Percentiles rank a stretch among this genome's conserved stretches.
Conservation (phyloP, 64 coral and sea anemone genomes). For the Montipora cactus region DNA sequence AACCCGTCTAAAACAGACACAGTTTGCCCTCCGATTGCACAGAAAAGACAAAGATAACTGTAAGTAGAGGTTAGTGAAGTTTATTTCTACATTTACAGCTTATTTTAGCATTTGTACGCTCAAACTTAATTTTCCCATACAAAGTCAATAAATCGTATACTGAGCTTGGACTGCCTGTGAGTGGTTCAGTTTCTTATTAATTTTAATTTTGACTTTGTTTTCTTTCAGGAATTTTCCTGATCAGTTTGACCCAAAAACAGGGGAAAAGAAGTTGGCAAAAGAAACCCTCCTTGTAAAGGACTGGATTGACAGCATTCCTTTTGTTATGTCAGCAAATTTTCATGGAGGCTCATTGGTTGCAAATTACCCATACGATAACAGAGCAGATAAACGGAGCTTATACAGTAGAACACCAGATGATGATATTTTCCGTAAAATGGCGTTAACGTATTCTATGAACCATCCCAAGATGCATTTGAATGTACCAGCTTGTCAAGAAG, state of each 20-base stretch:
- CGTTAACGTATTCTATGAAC: slow-evolving; percentile 70
- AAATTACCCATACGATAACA: slow-evolving; percentile 91
- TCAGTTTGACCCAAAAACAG: slow-evolving; percentile 42
- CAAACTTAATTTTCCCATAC: too few species aligned
- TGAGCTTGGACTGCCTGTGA: too few species aligned
- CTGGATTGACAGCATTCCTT: slow-evolving; percentile 84
- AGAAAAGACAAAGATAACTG: too few species aligned
- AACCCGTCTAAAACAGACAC: too few species aligned
- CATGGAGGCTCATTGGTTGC: slow-evolving; percentile 97
- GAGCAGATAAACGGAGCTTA: slow-evolving; percentile 21
- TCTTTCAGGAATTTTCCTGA: slow-evolving; percentile 95
- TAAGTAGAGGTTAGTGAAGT: too few species aligned
- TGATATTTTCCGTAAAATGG: slow-evolving; percentile 84
- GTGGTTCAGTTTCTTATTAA: too few species aligned
- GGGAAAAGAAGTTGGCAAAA: slow-evolving; percentile 29
- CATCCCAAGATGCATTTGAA: slow-evolving; percentile 78
- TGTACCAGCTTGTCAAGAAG: slow-evolving; percentile 51
- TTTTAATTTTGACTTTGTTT: background rate
- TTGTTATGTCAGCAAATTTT: slow-evolving; percentile 95
- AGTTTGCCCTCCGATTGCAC: too few species aligned
- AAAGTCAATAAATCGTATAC: too few species aligned
- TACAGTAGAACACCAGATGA: slow-evolving; percentile 79
- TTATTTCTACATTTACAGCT: too few species aligned
- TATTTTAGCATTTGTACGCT: too few species aligned
- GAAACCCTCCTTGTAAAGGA: slow-evolving; percentile 82